Base-by-base conservation (phyloP, 2,113 vertebrate genomes). In the Sebastes schlegelii region DNA sequence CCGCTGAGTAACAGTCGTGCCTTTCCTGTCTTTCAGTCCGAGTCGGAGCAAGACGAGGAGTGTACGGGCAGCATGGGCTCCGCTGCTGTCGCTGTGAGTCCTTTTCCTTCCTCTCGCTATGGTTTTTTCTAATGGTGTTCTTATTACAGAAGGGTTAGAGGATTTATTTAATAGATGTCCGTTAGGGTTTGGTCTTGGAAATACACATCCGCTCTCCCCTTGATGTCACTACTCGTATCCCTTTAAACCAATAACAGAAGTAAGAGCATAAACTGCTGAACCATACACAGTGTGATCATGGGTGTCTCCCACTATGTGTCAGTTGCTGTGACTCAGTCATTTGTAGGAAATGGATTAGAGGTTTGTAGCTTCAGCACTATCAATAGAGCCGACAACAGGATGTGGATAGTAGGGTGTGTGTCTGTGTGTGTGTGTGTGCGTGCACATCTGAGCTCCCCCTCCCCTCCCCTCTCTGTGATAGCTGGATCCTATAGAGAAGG, bases 401-500 rank as follows among this genome's bases (percentile, higher is more conserved):
- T 90, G 86, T 91, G 82, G 80, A 86, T 63, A 54, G 62, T 68
- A 42, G 60, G 55, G 40, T 75, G 55, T 48, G 45, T 67, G 45
- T 64, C 23, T 65, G 45, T 75, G 64, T 66, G 70, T 75, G 66
- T 48, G 65, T 48, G 23, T 66, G n/a, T 70, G 46, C 51, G 49
- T 61, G 0, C 55, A 54, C 9, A 16, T 80, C 45, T 80, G 23
- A 85, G 7, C 74, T 71, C 12, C 21, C 34, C 21, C 11, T 74
- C 26, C 64, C 6, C 54, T 46, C 40, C 8, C 34, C 34, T 57
- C 43, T 13, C 6, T 86, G 52, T 79, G 26, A 2, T 69, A 96
- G 95, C 88, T 96, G 93, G 96, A 96, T 82, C 95, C 95, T 0
- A 72, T 94, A 85, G 96, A 96, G 79, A 96, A 96, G 84, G 95